Evolutionary conservation across 2,113 vertebrate species (phyloP).

Genomic region (Elephas maximus): DNA sequence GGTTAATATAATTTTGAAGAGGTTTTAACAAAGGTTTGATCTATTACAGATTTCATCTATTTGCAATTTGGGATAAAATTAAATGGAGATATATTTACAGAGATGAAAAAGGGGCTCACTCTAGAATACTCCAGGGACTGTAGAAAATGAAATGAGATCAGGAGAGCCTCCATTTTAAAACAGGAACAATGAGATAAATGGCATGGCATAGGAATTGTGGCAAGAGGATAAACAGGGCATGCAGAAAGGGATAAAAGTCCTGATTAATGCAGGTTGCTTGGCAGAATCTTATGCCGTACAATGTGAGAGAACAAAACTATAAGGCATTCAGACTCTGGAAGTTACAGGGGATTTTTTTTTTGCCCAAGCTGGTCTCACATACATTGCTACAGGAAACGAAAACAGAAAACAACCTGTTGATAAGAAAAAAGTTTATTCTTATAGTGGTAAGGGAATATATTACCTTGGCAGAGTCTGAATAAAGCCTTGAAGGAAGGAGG

Average conservation of each 20-base stretch:
- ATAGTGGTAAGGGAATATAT: not conserved
- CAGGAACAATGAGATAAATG: not conserved
- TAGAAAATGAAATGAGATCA: constrained; percentile 58
- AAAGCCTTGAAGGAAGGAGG: not conserved
- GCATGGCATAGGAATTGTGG: not conserved
- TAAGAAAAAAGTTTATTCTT: constrained; percentile 26
- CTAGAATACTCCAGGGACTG: constrained; percentile 72
- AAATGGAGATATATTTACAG: constrained; percentile 77
- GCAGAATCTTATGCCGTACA: not conserved
- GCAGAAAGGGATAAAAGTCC: not conserved
- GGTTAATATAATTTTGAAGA: constrained; percentile 83
- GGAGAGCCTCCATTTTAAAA: not conserved
- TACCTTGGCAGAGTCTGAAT: not conserved
- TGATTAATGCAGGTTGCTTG: not conserved
- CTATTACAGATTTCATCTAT: constrained; percentile 84
- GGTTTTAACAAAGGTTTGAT: constrained; percentile 81
- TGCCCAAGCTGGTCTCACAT: not conserved
- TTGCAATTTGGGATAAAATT: constrained; percentile 81
- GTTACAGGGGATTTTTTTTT: not conserved
- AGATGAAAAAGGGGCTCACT: constrained; percentile 67
- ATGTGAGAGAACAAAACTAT: not conserved
- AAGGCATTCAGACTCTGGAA: not conserved
- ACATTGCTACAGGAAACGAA: not conserved
- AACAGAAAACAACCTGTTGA: not conserved
- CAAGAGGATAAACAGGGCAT: not conserved